These are phyloP conservation scores for Listronotus bonariensis DNA, from an alignment of 1,140 invertebrate genomes.

Conservation along the genomic window DNA sequence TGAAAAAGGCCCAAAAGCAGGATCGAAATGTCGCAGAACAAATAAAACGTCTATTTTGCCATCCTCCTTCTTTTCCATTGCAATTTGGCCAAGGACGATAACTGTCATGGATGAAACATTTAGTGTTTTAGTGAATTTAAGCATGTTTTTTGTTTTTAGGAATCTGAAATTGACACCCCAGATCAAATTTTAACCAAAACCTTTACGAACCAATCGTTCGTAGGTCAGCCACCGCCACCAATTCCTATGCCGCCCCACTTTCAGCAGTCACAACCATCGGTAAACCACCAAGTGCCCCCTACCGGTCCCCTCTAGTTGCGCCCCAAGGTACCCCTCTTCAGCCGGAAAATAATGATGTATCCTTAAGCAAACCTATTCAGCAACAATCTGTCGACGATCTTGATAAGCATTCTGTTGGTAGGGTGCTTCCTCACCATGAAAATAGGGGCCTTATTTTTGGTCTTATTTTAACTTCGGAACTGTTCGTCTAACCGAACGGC, in stretches of 20 bases:
- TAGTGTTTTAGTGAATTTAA: background rate
- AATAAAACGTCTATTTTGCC: too few species aligned
- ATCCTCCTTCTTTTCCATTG: too few species aligned
- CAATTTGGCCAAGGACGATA: too few species aligned
- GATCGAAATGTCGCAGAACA: too few species aligned
- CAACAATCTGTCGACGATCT: constrained; percentile 22
- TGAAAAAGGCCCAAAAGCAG: too few species aligned
- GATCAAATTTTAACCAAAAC: constrained; percentile 72
- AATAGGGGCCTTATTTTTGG: constrained; percentile 30
- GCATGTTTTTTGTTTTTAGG: constrained; percentile 57
- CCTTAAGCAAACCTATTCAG: constrained; percentile 6
- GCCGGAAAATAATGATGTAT: constrained; percentile 17
- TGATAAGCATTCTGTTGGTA: constrained; percentile 37
- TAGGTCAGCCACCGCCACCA: constrained; percentile 47
- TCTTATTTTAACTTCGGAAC: too few species aligned
- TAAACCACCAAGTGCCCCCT: constrained; percentile 32
- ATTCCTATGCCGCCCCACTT: constrained; percentile 49
- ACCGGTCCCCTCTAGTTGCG: constrained; percentile 22
- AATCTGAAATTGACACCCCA: constrained; percentile 73
- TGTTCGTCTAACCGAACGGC: too few species aligned
- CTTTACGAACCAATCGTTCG: constrained; percentile 77
- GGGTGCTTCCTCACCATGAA: constrained; percentile 18
- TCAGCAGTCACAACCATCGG: constrained; percentile 11
- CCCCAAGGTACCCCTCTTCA: constrained; percentile 8
- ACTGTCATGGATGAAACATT: too few species aligned